Percentiles rank a stretch among this genome's conserved stretches.
phyloP scores from a whole-genome alignment of 1,140 invertebrate species.

The Scaptomyza graminum region DNA sequence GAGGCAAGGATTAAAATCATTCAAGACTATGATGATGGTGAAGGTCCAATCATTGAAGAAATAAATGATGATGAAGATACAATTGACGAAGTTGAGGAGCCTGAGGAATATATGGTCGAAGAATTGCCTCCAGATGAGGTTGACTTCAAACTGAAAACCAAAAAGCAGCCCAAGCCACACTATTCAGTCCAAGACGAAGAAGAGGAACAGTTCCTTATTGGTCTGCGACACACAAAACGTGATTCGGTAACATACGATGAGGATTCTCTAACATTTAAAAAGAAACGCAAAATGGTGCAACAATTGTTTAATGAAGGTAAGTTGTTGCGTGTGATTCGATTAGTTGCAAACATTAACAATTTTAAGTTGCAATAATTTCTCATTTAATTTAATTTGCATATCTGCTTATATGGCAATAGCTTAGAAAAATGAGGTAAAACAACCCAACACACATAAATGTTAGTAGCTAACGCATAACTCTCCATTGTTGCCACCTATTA shows the following conservation, averaged over 20 bases:
- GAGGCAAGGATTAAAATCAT: slow-evolving; percentile 90
- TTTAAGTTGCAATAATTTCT: slow-evolving; percentile 54
- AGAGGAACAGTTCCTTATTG: slow-evolving; percentile 86
- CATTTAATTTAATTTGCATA: slow-evolving; percentile 39
- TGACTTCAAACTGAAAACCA: slow-evolving; percentile 86
- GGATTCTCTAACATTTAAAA: slow-evolving; percentile 85
- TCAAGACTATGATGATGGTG: slow-evolving; percentile 88
- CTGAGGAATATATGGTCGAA: slow-evolving; percentile 85
- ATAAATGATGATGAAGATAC: slow-evolving; percentile 87
- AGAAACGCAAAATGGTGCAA: slow-evolving; percentile 86
- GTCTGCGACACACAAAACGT: slow-evolving; percentile 83
- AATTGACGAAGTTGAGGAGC: slow-evolving; percentile 87
- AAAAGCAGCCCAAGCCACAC: slow-evolving; percentile 75
- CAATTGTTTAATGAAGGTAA: slow-evolving; percentile 86
- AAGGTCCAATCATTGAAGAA: slow-evolving; percentile 88
- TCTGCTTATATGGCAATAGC: slow-evolving; percentile 83
- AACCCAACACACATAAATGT: slow-evolving; percentile 57
- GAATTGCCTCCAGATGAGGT: slow-evolving; percentile 84
- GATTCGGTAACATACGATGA: slow-evolving; percentile 83
- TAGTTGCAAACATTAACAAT: not conserved
- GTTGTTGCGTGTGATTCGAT: slow-evolving; percentile 10
- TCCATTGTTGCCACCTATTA: slow-evolving; percentile 34
- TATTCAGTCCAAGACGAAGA: slow-evolving; percentile 83
- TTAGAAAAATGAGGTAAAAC: slow-evolving; percentile 73
- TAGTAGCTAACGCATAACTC: slow-evolving; percentile 70